phyloP scores from a whole-genome alignment of 2,888 invertebrate genomes.

The Hemistola chrysoprasaria region DNA sequence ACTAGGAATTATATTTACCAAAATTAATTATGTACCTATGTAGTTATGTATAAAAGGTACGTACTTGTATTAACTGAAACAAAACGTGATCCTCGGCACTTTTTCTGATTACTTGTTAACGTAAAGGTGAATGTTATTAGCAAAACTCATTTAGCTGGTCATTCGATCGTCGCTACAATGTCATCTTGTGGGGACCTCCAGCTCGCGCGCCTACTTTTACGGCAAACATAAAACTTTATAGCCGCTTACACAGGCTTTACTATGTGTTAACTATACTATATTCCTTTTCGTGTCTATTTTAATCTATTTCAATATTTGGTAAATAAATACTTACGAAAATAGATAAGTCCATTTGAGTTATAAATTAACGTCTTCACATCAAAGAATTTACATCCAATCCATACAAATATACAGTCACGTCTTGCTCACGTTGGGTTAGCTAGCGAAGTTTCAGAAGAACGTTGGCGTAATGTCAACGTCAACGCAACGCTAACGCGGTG shows the following conservation, averaged over 20 bases:
- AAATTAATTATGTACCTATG: neutral
- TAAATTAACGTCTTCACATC: too few relatives aligned
- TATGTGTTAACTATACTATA: conserved; percentile 51
- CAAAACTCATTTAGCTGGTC: conserved; percentile 35
- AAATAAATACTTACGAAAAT: too few relatives aligned
- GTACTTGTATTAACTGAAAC: neutral
- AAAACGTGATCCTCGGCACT: neutral
- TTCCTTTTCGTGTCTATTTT: conserved; percentile 31
- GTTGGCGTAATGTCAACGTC: too few relatives aligned
- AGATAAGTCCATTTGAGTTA: too few relatives aligned
- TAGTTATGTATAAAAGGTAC: neutral
- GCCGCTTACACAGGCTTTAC: conserved; percentile 47
- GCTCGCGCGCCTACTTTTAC: conserved; percentile 48
- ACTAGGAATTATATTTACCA: too few relatives aligned
- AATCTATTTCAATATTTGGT: too few relatives aligned
- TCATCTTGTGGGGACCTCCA: conserved; percentile 41
- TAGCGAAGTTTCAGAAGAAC: too few relatives aligned
- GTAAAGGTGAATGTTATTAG: conserved; percentile 32
- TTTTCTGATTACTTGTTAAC: conserved; percentile 10
- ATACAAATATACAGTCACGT: too few relatives aligned
- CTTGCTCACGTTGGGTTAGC: too few relatives aligned
- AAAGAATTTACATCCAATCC: too few relatives aligned
- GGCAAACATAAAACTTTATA: conserved; percentile 52
- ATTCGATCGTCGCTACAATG: conserved; percentile 41
- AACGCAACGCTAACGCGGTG: too few relatives aligned